Evolutionary conservation across 2,888 invertebrate species (phyloP), one percentile per base, ranked within the genome.

Genomic region (Drosophila kambysellisi): DNA sequence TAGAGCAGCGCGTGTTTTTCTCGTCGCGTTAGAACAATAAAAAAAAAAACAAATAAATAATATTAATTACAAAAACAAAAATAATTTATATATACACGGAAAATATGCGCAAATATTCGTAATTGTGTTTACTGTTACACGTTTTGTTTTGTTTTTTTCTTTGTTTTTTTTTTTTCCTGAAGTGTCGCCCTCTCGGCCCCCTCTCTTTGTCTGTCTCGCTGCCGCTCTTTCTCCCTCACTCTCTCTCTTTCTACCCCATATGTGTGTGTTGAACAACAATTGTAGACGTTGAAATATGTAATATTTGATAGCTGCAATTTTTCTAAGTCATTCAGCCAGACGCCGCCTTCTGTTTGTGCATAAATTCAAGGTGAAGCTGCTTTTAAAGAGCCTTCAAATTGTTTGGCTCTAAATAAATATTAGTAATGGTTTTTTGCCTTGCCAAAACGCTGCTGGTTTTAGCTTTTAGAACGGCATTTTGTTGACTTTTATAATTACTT

Each of bases 1-100:
- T 66, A 78, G 84, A 83, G 76, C 79, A 81, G 82, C 82, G 81
- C 74, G 72, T 81, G 65, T 66, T 76, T 74, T 74, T 64, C 67
- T 62, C 81, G 84, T 81, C 82, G 83, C 79, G 54, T 66, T 76
- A 63, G 68, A 70, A 75, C 41, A 17, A 53, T 51, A 48, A 58
- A 65, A 58, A 51, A n/a, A 59, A 43, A 48, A 37, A 60, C 66
- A 63, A 52, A 67, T 70, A 50, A 63, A 37, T 60, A 37, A 62
- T 60, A 57, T 58, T 29, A 61, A 52, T 11, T 39, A 56, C n/a
- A 39, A 29, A 46, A 39, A 32, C 43, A 41, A 32, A 20, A 32
- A 53, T 39, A 29, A 30, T 32, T 61, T 37, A 32, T 58, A 30
- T 56, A 60, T 50, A 60, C 39, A 54, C 63, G 63, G 46, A 37